Conservation (phyloP, 2,797 vertebrate species). For the Avahi laniger region DNA sequence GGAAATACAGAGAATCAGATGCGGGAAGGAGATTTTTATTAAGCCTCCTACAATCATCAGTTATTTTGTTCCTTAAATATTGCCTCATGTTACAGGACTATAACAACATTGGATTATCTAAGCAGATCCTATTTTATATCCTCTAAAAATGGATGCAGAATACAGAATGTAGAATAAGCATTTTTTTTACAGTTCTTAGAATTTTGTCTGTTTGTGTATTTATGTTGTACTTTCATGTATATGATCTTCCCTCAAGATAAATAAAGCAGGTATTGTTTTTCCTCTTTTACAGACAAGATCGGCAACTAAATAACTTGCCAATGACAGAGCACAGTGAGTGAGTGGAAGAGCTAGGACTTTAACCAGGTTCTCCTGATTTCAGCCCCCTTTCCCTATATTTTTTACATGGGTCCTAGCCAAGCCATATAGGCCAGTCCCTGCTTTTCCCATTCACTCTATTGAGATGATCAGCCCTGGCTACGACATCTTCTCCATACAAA, state of each 20-base stretch:
- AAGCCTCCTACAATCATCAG: neutral
- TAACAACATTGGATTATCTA: conserved; percentile 45
- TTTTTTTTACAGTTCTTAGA: conserved; percentile 61
- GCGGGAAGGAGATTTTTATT: conserved; percentile 19
- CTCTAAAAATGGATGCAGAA: conserved; percentile 56
- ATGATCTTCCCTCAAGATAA: conserved; percentile 47
- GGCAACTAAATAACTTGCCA: neutral
- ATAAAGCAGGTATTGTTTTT: conserved; percentile 57
- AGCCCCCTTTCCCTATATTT: neutral
- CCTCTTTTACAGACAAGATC: neutral
- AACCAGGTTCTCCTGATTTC: neutral
- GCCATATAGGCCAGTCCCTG: too few relatives aligned
- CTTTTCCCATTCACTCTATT: neutral
- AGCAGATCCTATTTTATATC: conserved; percentile 58
- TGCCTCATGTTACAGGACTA: neutral
- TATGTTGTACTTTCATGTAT: conserved; percentile 33
- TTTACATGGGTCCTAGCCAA: neutral
- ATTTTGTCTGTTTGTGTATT: conserved; percentile 44
- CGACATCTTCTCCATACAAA: neutral
- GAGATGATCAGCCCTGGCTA: neutral
- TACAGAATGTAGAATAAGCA: conserved; percentile 46
- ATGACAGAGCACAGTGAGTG: neutral
- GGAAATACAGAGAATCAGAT: neutral
- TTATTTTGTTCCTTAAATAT: conserved; percentile 23
- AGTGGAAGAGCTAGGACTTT: neutral